phyloP scores from a whole-genome alignment of 2,797 vertebrate genomes.

The Eidolon dupreanum region DNA sequence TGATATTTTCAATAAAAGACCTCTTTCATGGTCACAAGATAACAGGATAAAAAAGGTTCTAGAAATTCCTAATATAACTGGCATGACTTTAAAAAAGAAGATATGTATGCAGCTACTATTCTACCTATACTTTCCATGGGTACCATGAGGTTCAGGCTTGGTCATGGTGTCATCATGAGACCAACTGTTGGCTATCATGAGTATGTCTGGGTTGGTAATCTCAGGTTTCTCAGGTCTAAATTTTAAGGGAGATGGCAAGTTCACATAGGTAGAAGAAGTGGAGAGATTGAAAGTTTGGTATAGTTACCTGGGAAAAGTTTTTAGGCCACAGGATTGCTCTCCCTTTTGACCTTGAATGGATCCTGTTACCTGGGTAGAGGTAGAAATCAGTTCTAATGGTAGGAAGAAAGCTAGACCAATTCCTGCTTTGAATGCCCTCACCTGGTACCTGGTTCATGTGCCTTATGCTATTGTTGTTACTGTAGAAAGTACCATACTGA shows the following conservation, averaged over 20 bases:
- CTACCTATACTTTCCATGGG: not conserved
- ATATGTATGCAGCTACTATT: not conserved
- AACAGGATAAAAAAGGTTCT: not conserved
- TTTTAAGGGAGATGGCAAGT: not conserved
- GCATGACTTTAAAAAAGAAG: not conserved
- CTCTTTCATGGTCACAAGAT: not conserved
- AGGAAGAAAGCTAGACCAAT: not conserved
- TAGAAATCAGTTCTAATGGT: not conserved
- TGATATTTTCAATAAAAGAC: not conserved
- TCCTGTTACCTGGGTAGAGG: not conserved
- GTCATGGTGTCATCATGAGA: not conserved
- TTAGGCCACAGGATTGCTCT: not conserved
- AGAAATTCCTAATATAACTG: not conserved
- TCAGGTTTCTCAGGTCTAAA: not conserved
- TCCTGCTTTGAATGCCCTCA: not conserved
- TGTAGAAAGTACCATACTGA: not conserved
- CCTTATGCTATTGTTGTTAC: not conserved
- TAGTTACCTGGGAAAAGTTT: not conserved
- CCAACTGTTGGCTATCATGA: not conserved
- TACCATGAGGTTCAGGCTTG: not conserved
- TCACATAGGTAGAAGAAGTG: not conserved
- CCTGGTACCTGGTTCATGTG: not conserved
- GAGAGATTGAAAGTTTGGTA: not conserved
- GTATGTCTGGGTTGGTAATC: not conserved
- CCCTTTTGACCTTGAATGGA: not conserved